phyloP scores from a whole-genome alignment of 2,888 invertebrate genomes.

The Charanyca ferruginea region DNA sequence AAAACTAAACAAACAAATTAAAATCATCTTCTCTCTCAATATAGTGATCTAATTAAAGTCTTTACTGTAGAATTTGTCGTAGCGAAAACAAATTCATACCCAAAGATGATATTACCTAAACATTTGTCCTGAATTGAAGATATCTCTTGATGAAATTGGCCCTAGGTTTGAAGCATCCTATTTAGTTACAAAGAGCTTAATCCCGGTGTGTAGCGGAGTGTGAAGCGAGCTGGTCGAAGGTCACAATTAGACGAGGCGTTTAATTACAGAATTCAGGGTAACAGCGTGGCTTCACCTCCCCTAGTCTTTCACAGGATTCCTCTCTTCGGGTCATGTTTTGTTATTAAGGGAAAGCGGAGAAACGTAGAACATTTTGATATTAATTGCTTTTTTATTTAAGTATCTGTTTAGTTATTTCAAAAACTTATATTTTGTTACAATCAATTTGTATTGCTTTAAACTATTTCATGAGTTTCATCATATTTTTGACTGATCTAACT shows the following conservation, averaged over 20 bases:
- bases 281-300: slow-evolving; percentile 87
- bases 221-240: slow-evolving; percentile 82
- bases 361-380: slow-evolving; percentile 10
- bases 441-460: no score
- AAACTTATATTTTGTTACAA: no score
- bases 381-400: no score
- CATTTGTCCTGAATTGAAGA: slow-evolving; percentile 16
- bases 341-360: slow-evolving; percentile 49
- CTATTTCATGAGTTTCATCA: no score
- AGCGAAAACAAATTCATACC: not conserved
- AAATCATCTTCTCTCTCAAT: no score
- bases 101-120: not conserved
- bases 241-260: slow-evolving; percentile 89
- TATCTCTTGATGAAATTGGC: slow-evolving; percentile 22
- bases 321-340: slow-evolving; percentile 39
- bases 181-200: slow-evolving; percentile 74
- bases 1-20: no score
- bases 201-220: slow-evolving; percentile 78
- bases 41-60: no score
- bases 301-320: slow-evolving; percentile 87
- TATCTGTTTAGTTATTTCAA: no score
- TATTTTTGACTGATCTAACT: not conserved
- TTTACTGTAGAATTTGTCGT: not conserved
- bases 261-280: slow-evolving; percentile 89
- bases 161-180: slow-evolving; percentile 55